phyloP scores from a whole-genome alignment of 2,888 invertebrate species.

The Ypsolopha sequella region DNA sequence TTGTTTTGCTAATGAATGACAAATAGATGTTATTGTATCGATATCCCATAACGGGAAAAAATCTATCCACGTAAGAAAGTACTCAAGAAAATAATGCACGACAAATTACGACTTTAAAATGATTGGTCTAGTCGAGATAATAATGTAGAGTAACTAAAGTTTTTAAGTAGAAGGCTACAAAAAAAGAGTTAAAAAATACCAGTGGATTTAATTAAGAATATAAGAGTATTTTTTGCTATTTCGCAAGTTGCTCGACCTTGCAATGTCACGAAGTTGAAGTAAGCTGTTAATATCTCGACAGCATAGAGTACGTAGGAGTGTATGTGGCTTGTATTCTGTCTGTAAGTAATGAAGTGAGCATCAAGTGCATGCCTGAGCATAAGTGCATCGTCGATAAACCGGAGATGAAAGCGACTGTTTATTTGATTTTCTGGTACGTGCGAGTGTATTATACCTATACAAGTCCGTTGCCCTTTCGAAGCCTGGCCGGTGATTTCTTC shows the following conservation, averaged over 20 bases:
- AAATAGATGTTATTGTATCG: slow-evolving; percentile 18
- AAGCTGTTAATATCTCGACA: slow-evolving; percentile 1
- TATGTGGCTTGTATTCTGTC: background rate
- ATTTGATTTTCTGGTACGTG: slow-evolving; percentile 57
- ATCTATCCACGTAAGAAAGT: too few relatives aligned
- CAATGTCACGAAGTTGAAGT: background rate
- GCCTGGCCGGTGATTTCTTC: slow-evolving; percentile 24
- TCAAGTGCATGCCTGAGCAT: slow-evolving; percentile 48
- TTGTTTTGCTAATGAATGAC: slow-evolving; percentile 43
- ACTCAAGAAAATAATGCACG: too few relatives aligned
- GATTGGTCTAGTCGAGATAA: too few relatives aligned
- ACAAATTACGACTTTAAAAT: too few relatives aligned
- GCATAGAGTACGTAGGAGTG: background rate
- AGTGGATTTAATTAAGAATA: background rate
- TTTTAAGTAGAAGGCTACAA: background rate
- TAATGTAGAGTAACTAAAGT: background rate
- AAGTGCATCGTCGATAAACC: slow-evolving; percentile 59
- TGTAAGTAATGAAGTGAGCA: background rate
- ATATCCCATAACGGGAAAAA: background rate
- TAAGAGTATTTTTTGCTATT: background rate
- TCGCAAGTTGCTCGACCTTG: background rate
- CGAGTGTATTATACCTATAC: slow-evolving; percentile 20
- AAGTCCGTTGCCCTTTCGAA: slow-evolving; percentile 38
- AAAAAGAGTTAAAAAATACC: background rate
- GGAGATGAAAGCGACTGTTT: slow-evolving; percentile 63